A percentile compares a stretch with the other conserved stretches of the same genome.
Conservation (phyloP, 2,888 invertebrate genomes). For the Seira sanloemensis region DNA sequence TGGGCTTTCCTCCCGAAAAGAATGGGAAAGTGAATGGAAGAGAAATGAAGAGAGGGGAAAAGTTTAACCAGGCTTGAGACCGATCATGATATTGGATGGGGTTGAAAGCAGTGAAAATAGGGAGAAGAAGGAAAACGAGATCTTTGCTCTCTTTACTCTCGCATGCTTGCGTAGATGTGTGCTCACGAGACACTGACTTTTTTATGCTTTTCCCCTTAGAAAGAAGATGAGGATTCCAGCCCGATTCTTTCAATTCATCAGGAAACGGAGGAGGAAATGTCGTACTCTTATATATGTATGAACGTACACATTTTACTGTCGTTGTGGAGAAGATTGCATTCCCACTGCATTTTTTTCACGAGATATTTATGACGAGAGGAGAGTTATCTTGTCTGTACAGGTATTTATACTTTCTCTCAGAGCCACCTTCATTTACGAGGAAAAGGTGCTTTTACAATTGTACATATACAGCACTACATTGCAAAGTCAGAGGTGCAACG, state of each 20-base stretch:
- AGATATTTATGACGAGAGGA: too few species aligned
- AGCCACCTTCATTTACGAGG: neutral
- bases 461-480: neutral
- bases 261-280: neutral
- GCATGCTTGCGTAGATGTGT: conserved; percentile 24
- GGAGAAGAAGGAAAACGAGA: conserved; percentile 12
- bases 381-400: neutral
- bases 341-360: neutral
- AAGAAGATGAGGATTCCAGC: neutral
- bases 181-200: conserved; percentile 11
- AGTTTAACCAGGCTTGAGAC: conserved; percentile 18
- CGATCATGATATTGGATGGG: conserved; percentile 18
- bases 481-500: neutral
- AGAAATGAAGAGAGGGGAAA: conserved; percentile 31
- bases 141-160: conserved; percentile 36
- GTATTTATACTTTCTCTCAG: neutral
- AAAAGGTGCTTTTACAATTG: neutral
- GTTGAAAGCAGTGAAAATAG: conserved; percentile 2
- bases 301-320: neutral
- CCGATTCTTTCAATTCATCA: neutral
- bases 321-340: neutral
- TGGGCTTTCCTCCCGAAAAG: neutral
- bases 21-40: neutral
- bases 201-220: neutral
- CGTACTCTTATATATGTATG: neutral